Conservation (phyloP, 2,797 vertebrate species). For the Protonibea diacanthus region DNA sequence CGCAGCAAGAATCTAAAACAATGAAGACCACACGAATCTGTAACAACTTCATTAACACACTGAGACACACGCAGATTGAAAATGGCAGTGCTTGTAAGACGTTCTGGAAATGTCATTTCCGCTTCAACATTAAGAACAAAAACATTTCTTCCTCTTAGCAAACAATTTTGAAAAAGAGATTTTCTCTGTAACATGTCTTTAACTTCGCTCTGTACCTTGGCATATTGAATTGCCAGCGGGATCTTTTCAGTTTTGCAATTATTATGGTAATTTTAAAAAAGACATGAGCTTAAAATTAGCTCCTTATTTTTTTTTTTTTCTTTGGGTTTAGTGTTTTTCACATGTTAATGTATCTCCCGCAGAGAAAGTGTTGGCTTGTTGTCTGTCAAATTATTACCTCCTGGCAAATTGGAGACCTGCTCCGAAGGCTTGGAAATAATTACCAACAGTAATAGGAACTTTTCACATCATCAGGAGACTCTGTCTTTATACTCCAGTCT, state of each 20-base stretch:
- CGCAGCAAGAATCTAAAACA: slow-evolving; percentile 36
- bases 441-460: background rate
- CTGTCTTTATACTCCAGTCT: background rate
- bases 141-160: background rate
- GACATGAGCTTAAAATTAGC: background rate
- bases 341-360: background rate
- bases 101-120: background rate
- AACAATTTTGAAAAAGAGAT: background rate
- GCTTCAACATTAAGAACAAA: background rate
- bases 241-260: background rate
- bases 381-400: slow-evolving; percentile 8
- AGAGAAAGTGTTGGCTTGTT: background rate
- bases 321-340: background rate
- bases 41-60: background rate
- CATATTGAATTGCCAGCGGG: slow-evolving; percentile 7
- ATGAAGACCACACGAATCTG: background rate
- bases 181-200: background rate
- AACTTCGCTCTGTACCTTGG: background rate
- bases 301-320: background rate
- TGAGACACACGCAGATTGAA: background rate
- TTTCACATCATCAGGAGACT: background rate
- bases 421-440: slow-evolving; percentile 13
- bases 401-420: slow-evolving; percentile 21
- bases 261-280: slow-evolving; percentile 7
- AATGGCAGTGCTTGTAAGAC: background rate